Evolutionary conservation across 2,888 invertebrate species (phyloP).

Genomic region (Pycnomerus fuliginosus): DNA sequence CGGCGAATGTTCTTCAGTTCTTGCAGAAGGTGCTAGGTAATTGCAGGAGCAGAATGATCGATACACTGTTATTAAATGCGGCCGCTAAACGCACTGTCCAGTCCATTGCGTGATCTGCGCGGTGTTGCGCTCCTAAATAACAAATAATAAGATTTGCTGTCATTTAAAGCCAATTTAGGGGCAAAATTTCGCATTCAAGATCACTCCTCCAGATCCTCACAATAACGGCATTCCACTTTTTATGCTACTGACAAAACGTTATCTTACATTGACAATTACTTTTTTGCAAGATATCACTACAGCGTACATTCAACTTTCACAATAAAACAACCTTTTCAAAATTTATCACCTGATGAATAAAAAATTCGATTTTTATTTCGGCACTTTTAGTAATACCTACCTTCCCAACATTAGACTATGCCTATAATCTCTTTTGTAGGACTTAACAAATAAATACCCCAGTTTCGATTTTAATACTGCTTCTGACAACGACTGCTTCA

Average conservation of each 20-base stretch:
- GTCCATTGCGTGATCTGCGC: slow-evolving; percentile 12
- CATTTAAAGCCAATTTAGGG: slow-evolving; percentile 11
- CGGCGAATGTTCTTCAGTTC: slow-evolving; percentile 29
- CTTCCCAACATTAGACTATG: slow-evolving; percentile 10
- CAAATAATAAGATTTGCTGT: slow-evolving; percentile 19
- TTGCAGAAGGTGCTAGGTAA: slow-evolving; percentile 42
- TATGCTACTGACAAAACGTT: slow-evolving; percentile 5
- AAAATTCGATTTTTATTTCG: slow-evolving; percentile 12
- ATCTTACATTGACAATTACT: slow-evolving; percentile 13
- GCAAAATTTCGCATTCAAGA: slow-evolving; percentile 6
- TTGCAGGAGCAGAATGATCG: slow-evolving; percentile 42
- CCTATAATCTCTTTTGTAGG: too few relatives aligned
- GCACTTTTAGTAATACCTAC: slow-evolving; percentile 15
- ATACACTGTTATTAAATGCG: slow-evolving; percentile 42
- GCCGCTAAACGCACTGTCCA: slow-evolving; percentile 38
- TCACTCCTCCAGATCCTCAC: not conserved
- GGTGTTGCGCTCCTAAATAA: slow-evolving; percentile 15
- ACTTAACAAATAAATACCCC: too few relatives aligned
- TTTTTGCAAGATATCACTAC: slow-evolving; percentile 9
- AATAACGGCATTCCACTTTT: not conserved
- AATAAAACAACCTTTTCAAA: slow-evolving; percentile 15
- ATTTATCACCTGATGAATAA: slow-evolving; percentile 15
- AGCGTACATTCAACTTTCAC: slow-evolving; percentile 14
- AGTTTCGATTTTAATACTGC: slow-evolving; percentile 2
- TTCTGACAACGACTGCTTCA: not conserved